Evolutionary conservation across 2,797 vertebrate genomes (phyloP).

Genomic region (Merluccius polli): DNA sequence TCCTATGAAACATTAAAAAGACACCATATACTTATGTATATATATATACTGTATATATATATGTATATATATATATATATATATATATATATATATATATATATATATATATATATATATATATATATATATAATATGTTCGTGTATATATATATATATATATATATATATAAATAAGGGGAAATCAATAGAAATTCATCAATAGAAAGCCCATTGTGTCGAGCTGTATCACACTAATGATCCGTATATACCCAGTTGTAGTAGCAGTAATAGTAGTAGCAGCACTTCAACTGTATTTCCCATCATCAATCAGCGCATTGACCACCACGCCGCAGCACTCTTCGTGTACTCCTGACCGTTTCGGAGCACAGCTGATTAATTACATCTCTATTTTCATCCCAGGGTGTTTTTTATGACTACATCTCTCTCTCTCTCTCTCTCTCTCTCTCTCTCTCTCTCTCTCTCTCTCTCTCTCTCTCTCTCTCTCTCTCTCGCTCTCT

Average conservation of each 20-base stretch:
- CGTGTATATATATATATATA: neutral
- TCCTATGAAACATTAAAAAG: neutral
- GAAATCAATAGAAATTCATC: neutral
- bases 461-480: neutral
- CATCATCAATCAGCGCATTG: constrained; percentile 12
- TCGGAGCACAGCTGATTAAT: constrained; percentile 69
- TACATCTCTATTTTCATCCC: constrained; percentile 67
- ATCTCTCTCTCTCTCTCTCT: neutral
- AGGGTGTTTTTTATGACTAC: constrained; percentile 10
- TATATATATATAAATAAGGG: neutral
- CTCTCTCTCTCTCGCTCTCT: neutral
- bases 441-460: neutral
- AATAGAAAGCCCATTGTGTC: neutral
- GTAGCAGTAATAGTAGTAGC: neutral
- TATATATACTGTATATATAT: neutral
- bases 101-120: neutral
- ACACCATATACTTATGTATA: neutral
- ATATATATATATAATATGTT: neutral
- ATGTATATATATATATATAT: neutral
- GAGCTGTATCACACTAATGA: neutral
- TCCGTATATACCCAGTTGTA: neutral
- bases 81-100: neutral
- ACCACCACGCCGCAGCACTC: constrained; percentile 31
- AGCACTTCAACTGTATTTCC: constrained; percentile 16
- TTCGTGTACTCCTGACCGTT: constrained; percentile 51